Percentiles rank a stretch among this genome's conserved stretches.
Conservation (phyloP, 2,113 vertebrate genomes). For the Indicator indicator region DNA sequence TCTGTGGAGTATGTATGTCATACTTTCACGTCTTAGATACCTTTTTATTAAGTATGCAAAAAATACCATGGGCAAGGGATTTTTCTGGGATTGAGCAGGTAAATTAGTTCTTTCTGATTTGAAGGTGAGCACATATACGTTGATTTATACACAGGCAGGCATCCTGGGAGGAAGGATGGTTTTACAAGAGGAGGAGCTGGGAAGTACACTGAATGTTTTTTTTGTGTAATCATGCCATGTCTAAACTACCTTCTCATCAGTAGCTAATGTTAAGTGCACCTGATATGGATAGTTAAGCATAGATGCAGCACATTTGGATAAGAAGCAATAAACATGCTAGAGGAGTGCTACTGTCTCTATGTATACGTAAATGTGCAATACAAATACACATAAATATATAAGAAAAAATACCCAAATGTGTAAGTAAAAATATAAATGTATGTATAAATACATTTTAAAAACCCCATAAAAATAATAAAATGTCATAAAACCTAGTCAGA, state of each 20-base stretch:
- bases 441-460: background rate
- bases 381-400: background rate
- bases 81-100: background rate
- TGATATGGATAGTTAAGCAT: background rate
- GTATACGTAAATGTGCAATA: background rate
- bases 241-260: background rate
- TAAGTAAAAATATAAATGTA: background rate
- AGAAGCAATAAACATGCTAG: background rate
- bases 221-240: background rate
- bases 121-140: background rate
- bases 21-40: background rate
- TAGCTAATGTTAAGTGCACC: background rate
- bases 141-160: background rate
- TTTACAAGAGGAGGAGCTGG: background rate
- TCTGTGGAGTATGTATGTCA: background rate
- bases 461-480: background rate
- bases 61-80: background rate
- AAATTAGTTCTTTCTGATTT: background rate
- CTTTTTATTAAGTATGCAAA: background rate
- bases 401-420: background rate
- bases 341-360: background rate
- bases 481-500: slow-evolving; percentile 26
- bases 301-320: background rate
- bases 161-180: background rate
- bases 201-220: background rate